Evolutionary conservation across 2,797 vertebrate genomes (phyloP), one percentile per base, ranked within the genome.

Genomic region (Cetoscarus ocellatus): DNA sequence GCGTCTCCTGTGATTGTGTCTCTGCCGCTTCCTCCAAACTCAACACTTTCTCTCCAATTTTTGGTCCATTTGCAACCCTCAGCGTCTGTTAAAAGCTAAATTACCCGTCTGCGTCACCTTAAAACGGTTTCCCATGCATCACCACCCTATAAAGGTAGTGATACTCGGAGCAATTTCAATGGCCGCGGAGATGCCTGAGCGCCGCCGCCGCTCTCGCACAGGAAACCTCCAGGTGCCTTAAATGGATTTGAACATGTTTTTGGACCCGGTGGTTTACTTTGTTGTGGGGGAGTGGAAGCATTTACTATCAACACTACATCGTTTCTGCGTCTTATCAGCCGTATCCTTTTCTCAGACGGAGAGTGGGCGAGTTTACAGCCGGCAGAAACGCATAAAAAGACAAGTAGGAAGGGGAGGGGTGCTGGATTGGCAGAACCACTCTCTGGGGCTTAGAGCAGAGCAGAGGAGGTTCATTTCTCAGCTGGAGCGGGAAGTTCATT

Each of bases 111-210:
- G 67, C 52, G 64, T 78, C 40, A 40, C 80, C 70, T 87, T 76
- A 73, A 77, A 89, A 81, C 69, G 79, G 61, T 77, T 87, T 77
- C 52, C 85, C 57, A 78, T 87, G 73, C 75, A 77, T 88, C 80
- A 81, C 50, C 76, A 60, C 56, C 54, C 60, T 67, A 64, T 74
- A 77, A 79, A 83, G 73, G 80, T 35, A 54, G 67, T 13, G 7
- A 69, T 67, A 77, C 36, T 11, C 11, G 1, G 63, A 66, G 61
- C 63, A 74, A 72, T 84, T 83, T 62, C 66, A 35, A 40, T 36
- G 6, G 61, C 66, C 48, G 27, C 63, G 40, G 75, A 81, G 45
- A 69, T 10, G 61, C 73, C 70, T 11, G 61, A 67, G 72, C 56
- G 11, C 59, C 12, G 27, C 27, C 27, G 39, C 38, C 34, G 34